These are phyloP conservation scores for Heliconius aoede DNA, from an alignment of 2,888 invertebrate genomes.

Conservation along the genomic window DNA sequence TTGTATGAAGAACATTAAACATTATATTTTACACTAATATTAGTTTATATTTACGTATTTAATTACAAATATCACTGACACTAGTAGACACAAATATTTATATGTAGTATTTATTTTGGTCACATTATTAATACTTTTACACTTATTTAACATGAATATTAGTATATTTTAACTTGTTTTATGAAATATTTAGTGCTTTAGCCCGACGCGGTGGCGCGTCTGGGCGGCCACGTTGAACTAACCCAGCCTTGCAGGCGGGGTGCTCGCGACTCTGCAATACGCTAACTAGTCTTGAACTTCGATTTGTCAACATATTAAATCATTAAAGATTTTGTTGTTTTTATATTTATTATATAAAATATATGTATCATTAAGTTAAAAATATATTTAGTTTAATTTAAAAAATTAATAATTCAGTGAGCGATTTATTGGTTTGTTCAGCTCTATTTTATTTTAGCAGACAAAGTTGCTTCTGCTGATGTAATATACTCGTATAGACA, in stretches of 20 bases:
- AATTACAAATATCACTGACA: neutral
- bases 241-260: slow-evolving; percentile 76
- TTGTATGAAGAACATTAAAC: neutral
- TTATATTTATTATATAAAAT: neutral
- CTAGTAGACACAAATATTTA: neutral
- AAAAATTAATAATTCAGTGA: neutral
- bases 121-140: neutral
- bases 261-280: slow-evolving; percentile 61
- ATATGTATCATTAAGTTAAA: neutral
- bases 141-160: neutral
- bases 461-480: too few species aligned
- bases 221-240: slow-evolving; percentile 79
- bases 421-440: neutral
- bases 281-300: slow-evolving; percentile 67
- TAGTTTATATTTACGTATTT: neutral
- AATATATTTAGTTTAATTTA: slow-evolving; percentile 26
- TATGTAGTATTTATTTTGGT: neutral
- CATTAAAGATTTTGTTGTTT: slow-evolving; percentile 16
- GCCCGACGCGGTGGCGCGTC: slow-evolving; percentile 66
- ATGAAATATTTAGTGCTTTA: slow-evolving; percentile 2
- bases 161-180: slow-evolving; percentile 12
- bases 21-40: neutral
- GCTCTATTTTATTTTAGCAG: neutral
- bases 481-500: neutral
- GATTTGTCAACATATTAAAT: slow-evolving; percentile 50